phyloP scores from a whole-genome alignment of 1,140 invertebrate species.

The Halesus radiatus region DNA sequence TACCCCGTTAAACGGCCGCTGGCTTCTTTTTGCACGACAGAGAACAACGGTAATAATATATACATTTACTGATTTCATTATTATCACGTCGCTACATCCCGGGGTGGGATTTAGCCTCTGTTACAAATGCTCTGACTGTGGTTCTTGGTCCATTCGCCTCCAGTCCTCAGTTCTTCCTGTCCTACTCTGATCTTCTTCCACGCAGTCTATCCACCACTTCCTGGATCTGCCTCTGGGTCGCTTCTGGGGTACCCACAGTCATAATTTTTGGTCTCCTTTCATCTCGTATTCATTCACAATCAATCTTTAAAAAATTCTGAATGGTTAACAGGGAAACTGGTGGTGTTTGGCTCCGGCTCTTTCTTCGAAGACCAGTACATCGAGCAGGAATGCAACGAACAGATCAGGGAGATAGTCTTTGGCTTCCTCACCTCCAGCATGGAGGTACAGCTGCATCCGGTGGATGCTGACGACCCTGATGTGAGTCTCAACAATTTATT shows the following conservation, averaged over 20 bases:
- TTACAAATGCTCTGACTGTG: no score
- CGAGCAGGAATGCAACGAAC: constrained; percentile 95
- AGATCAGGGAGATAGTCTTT: constrained; percentile 91
- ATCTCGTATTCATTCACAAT: no score
- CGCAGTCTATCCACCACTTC: no score
- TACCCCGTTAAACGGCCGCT: constrained; percentile 95
- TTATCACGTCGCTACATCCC: no score
- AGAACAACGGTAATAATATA: constrained; percentile 64
- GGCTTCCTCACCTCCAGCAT: constrained; percentile 81
- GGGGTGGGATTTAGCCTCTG: no score
- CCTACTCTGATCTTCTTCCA: no score
- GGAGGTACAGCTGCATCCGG: constrained; percentile 80
- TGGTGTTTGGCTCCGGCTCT: constrained; percentile 85
- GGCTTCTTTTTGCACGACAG: constrained; percentile 84
- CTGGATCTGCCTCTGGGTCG: no score
- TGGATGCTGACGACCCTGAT: constrained; percentile 95
- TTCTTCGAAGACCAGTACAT: constrained; percentile 89
- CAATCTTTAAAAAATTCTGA: no score
- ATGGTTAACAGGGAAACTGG: constrained; percentile 74
- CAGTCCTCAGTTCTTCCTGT: no score
- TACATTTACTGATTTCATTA: neutral
- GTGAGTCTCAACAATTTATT: constrained; percentile 69
- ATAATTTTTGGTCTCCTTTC: no score
- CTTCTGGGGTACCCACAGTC: no score
- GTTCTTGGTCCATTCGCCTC: no score